Conservation (phyloP, 2,888 invertebrate genomes). For the Trichogramma dendrolimi region DNA sequence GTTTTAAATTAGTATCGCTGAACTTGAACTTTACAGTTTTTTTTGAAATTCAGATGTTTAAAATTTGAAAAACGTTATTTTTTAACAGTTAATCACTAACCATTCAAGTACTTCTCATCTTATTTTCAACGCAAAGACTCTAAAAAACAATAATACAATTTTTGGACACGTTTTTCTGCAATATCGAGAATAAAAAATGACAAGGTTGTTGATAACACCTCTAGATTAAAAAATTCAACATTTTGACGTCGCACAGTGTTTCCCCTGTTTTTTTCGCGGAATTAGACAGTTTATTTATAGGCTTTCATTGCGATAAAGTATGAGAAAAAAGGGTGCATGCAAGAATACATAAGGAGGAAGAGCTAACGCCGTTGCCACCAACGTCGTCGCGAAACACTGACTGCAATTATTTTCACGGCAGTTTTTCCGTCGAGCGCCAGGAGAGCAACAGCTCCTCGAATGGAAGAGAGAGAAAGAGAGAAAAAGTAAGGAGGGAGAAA, state of each 20-base stretch:
- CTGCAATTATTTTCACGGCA: slow-evolving; percentile 48
- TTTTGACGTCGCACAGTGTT: slow-evolving; percentile 40
- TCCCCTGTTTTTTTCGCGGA: slow-evolving; percentile 43
- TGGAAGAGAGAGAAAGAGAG: neutral
- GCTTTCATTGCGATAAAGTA: slow-evolving; percentile 52
- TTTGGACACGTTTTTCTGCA: too few species aligned
- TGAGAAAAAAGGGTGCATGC: slow-evolving; percentile 26
- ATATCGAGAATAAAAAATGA: too few species aligned
- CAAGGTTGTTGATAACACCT: neutral
- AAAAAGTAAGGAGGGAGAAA: neutral
- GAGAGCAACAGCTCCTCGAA: neutral
- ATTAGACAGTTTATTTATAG: slow-evolving; percentile 52
- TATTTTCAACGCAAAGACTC: too few species aligned
- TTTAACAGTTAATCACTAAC: too few species aligned
- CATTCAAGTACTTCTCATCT: too few species aligned
- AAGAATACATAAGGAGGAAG: too few species aligned
- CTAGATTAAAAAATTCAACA: slow-evolving; percentile 24
- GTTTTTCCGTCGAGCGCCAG: slow-evolving; percentile 27
- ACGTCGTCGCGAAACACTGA: slow-evolving; percentile 43
- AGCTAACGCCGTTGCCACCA: too few species aligned
- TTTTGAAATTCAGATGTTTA: too few species aligned
- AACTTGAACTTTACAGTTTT: too few species aligned
- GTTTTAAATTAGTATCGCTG: too few species aligned
- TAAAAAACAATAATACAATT: too few species aligned
- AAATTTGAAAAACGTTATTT: too few species aligned